These are phyloP conservation scores for Deroplatys truncata DNA, from an alignment of 2,888 invertebrate species.

Conservation along the genomic window DNA sequence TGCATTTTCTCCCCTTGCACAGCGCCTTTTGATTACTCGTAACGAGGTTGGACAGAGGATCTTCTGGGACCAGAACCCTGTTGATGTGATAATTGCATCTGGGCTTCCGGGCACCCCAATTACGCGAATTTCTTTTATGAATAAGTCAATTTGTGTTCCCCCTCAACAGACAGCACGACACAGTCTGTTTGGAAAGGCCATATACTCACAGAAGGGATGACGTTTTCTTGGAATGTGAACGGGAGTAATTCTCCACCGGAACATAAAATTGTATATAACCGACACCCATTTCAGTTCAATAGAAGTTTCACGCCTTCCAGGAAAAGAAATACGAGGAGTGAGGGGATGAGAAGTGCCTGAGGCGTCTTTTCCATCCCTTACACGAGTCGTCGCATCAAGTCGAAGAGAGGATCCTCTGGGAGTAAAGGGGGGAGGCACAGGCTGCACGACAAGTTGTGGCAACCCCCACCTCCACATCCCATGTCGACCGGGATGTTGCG, in stretches of 20 bases:
- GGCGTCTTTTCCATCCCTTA: constrained; percentile 10
- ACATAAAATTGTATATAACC: constrained; percentile 15
- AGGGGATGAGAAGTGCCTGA: background rate
- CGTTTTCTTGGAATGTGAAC: background rate
- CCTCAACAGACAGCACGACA: background rate
- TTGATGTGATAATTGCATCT: background rate
- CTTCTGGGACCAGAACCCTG: background rate
- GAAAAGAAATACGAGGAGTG: constrained; percentile 4
- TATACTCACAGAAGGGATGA: background rate
- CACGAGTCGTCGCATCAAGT: background rate
- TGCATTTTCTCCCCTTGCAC: background rate
- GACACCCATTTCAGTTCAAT: constrained; percentile 15
- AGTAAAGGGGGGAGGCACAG: background rate
- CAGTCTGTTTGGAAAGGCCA: background rate
- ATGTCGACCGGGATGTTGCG: background rate
- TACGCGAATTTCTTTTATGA: background rate
- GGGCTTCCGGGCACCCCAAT: background rate
- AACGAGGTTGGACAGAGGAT: background rate
- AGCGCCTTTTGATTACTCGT: background rate
- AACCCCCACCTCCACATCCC: background rate
- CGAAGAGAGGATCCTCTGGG: constrained; percentile 8
- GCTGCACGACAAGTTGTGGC: background rate
- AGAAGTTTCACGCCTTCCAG: constrained; percentile 11
- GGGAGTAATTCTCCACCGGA: constrained; percentile 1
- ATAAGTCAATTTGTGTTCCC: background rate